Conservation (phyloP, 2,113 vertebrate species). For the Sterrhoptilus dennistouni region DNA sequence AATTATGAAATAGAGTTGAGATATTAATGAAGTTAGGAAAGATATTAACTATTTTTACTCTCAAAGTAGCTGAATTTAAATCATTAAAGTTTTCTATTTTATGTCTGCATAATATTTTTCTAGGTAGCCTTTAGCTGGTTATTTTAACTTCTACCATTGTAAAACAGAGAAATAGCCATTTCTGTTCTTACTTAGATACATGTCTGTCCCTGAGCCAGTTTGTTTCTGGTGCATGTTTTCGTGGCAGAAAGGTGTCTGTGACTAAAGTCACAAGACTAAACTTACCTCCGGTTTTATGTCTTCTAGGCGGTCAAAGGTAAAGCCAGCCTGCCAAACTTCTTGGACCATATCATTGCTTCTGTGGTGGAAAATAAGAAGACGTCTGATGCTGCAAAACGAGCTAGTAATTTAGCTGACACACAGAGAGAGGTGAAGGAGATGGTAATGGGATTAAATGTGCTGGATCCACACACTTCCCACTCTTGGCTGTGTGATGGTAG, state of each 20-base stretch:
- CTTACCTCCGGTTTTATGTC: conserved; percentile 31
- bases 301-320: conserved; percentile 90
- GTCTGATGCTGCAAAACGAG: conserved; percentile 82
- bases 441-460: conserved; percentile 93
- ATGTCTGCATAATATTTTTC: background rate
- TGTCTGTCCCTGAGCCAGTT: background rate
- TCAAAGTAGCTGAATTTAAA: background rate
- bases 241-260: background rate
- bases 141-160: background rate
- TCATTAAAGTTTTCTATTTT: background rate
- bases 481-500: conserved; percentile 98
- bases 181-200: background rate
- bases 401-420: conserved; percentile 79
- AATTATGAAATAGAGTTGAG: background rate
- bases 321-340: conserved; percentile 93
- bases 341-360: conserved; percentile 98
- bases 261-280: background rate
- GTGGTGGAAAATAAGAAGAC: conserved; percentile 99
- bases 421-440: conserved; percentile 88
- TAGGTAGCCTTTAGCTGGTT: background rate
- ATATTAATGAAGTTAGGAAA: background rate
- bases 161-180: background rate
- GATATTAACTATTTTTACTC: background rate
- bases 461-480: conserved; percentile 96
- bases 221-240: background rate